Conservation (phyloP, 1,140 invertebrate species). For the Drosophila triauraria region DNA sequence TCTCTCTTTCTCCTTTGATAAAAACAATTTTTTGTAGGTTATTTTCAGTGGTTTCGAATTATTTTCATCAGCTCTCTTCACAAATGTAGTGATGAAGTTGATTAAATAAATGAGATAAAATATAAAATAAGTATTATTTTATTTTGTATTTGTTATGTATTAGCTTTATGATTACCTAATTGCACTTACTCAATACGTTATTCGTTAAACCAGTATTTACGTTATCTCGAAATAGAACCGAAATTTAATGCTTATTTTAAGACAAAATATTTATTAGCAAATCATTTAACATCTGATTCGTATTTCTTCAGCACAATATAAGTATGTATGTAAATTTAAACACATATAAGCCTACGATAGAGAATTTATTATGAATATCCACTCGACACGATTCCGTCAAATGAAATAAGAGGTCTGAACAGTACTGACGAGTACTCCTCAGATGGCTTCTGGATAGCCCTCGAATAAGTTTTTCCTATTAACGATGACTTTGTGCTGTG, state of each 20-base stretch:
- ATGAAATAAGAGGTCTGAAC: conserved; percentile 86
- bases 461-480: conserved; percentile 85
- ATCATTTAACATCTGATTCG: conserved; percentile 71
- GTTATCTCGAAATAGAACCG: background rate
- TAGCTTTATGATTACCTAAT: background rate
- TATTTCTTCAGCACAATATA: conserved; percentile 75
- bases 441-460: conserved; percentile 85
- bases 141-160: background rate
- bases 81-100: too few species aligned
- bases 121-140: too few species aligned
- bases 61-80: too few species aligned
- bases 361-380: conserved; percentile 85
- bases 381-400: conserved; percentile 86
- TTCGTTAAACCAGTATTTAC: background rate
- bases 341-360: conserved; percentile 83
- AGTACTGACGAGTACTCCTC: conserved; percentile 85
- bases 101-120: background rate
- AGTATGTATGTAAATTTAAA: conserved; percentile 80
- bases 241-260: conserved; percentile 42
- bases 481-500: conserved; percentile 80
- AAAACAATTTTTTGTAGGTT: too few species aligned
- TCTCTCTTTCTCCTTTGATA: too few species aligned
- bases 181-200: conserved; percentile 19
- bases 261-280: conserved; percentile 60
- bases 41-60: too few species aligned